These are phyloP conservation scores for Timandra comae DNA, from an alignment of 2,888 invertebrate genomes.

Conservation along the genomic window DNA sequence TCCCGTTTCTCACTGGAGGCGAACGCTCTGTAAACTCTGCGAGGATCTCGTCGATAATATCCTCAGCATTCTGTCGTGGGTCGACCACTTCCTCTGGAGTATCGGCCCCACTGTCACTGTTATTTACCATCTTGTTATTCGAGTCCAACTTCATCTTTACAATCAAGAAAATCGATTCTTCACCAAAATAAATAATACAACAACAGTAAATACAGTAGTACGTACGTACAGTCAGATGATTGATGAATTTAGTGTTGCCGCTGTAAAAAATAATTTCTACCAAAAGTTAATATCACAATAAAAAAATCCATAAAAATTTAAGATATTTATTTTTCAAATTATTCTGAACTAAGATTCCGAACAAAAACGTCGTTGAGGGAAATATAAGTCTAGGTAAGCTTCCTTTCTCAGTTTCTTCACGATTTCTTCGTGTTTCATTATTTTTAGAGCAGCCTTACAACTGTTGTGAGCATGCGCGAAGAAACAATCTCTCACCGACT, in stretches of 20 bases:
- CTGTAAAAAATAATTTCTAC: constrained; percentile 5
- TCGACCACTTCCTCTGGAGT: constrained; percentile 63
- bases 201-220: constrained; percentile 22
- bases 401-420: constrained; percentile 66
- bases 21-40: constrained; percentile 66
- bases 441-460: constrained; percentile 69
- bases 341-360: too few species aligned
- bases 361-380: constrained; percentile 61
- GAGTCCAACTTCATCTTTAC: constrained; percentile 74
- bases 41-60: constrained; percentile 68
- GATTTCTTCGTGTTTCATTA: constrained; percentile 66
- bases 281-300: constrained; percentile 1
- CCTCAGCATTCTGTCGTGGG: constrained; percentile 67
- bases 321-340: constrained; percentile 15
- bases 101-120: constrained; percentile 58
- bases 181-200: constrained; percentile 60
- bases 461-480: constrained; percentile 71
- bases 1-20: constrained; percentile 49
- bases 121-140: constrained; percentile 69
- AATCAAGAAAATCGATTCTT: constrained; percentile 42
- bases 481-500: constrained; percentile 72
- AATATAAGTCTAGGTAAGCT: constrained; percentile 65
- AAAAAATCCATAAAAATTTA: not conserved
- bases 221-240: constrained; percentile 67
- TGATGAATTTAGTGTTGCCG: constrained; percentile 44